Base-by-base conservation (phyloP, 2,888 invertebrate species). In the Leucozona laternaria region DNA sequence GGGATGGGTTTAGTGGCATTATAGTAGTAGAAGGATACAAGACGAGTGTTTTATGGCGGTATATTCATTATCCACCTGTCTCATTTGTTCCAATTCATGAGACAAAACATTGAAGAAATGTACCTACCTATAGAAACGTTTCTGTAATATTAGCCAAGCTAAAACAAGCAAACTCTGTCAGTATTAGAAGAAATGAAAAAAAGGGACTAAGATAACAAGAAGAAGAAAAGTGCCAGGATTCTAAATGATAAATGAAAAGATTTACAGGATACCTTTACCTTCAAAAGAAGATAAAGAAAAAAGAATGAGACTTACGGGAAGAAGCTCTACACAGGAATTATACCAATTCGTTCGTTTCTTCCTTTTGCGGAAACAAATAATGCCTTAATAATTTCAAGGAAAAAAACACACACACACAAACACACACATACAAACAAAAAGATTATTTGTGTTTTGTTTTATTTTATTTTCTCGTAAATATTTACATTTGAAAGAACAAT, bases 51-150 rank as follows among this genome's bases (percentile, higher is more conserved):
- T 40, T 50, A 66, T 66, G 20, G 58, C 58, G 73, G 66, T 40
- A 34, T 68, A 77, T 82, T 66, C 77, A 82, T 82, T 82, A 77
- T 60, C 72, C 76, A 70, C 60, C 81, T 71, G 75, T 70, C 70
- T 62, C 45, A 57, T 50, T 81, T 76, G 57, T 72, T 72, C 66
- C 53, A 66, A 28, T 43, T 53, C 40, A 66, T 11, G 25, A 11
- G 15, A 25, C 43, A 13, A 53, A 20, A 40, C 58, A 55, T 20
- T 66, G 43, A 62, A n/a, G 48, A 50, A 77, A 77, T 77, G 71
- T 22, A 10, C 34, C n/a, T n/a, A n/a, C n/a, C n/a, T n/a, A 34
- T 37, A 45, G 37, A 20, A 79, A 73, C 45, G 11, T 68, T 83
- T 70, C 57, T 73, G 68, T 83, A 31, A 50, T 68, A 50, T 22